Evolutionary conservation across 2,113 vertebrate species (phyloP).

Genomic region (Noctilio leporinus): DNA sequence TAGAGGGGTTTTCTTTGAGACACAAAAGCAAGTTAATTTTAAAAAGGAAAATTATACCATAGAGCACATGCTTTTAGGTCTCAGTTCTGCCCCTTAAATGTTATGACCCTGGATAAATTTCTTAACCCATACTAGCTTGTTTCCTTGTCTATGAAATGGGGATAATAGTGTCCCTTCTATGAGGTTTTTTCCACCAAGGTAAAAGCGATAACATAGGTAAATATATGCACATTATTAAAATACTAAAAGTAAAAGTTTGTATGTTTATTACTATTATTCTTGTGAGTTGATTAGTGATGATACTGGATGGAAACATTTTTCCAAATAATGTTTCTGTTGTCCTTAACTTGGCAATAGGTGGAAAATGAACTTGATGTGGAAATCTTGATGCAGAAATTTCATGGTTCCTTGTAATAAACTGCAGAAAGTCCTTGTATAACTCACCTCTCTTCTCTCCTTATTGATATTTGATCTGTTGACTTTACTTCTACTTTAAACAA

Average conservation of each 20-base stretch:
- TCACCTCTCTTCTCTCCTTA: not conserved
- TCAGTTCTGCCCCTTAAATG: not conserved
- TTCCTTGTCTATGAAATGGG: not conserved
- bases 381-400: not conserved
- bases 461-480: not conserved
- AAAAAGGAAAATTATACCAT: not conserved
- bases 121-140: not conserved
- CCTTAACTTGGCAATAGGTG: not conserved
- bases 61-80: not conserved
- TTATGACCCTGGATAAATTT: not conserved
- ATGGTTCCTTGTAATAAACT: slow-evolving; percentile 30
- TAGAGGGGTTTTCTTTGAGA: slow-evolving; percentile 9
- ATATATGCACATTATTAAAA: not conserved
- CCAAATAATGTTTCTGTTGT: slow-evolving; percentile 58
- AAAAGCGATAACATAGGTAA: not conserved
- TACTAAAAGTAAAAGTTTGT: not conserved
- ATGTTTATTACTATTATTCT: not conserved
- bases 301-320: slow-evolving; percentile 43
- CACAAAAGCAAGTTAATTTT: not conserved
- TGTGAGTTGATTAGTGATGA: slow-evolving; percentile 32
- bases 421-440: not conserved
- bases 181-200: not conserved
- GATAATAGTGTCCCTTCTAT: not conserved
- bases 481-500: not conserved
- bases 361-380: not conserved